A percentile compares a stretch with the other conserved stretches of the same genome.
Evolutionary conservation across 2,888 invertebrate species (phyloP).

Genomic region (Drosophila macrospina): DNA sequence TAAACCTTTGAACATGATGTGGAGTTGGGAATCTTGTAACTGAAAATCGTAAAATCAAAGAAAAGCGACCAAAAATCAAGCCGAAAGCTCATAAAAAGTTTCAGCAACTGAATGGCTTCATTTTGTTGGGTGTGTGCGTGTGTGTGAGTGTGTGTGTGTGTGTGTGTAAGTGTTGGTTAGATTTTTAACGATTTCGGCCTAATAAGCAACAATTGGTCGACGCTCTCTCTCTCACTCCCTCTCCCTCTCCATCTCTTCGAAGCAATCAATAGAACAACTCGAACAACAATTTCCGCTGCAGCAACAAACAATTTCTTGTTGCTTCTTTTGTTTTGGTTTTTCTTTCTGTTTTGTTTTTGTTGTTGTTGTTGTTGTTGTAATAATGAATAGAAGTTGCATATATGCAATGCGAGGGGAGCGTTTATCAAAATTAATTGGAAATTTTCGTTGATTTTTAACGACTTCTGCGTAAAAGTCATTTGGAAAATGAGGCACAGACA

Average conservation of each 20-base stretch:
- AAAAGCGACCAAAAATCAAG: constrained; percentile 50
- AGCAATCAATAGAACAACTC: constrained; percentile 59
- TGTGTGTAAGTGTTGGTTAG: constrained; percentile 39
- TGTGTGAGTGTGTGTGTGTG: constrained; percentile 7
- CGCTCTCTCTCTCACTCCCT: not conserved
- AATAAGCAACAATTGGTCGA: constrained; percentile 73
- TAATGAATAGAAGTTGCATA: constrained; percentile 38
- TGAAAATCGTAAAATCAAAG: constrained; percentile 58
- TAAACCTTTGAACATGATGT: constrained; percentile 45
- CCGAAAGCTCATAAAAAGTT: constrained; percentile 54
- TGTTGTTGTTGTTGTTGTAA: constrained; percentile 14
- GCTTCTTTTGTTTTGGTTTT: constrained; percentile 6
- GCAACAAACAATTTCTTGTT: constrained; percentile 37
- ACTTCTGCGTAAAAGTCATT: constrained; percentile 78
- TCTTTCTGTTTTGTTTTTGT: too few species aligned
- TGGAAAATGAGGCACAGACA: constrained; percentile 53
- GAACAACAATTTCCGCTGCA: constrained; percentile 62
- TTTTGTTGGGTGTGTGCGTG: constrained; percentile 31
- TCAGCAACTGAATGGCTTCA: constrained; percentile 65
- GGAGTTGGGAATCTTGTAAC: constrained; percentile 50
- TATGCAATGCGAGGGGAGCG: constrained; percentile 48
- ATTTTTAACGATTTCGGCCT: constrained; percentile 70
- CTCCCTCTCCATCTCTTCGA: constrained; percentile 4
- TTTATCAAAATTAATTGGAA: constrained; percentile 80
- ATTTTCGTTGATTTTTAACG: constrained; percentile 77